These are phyloP conservation scores for Ophiothrix spiculata DNA, from an alignment of 35 echinoderm and acorn worm genomes.

Conservation along the genomic window DNA sequence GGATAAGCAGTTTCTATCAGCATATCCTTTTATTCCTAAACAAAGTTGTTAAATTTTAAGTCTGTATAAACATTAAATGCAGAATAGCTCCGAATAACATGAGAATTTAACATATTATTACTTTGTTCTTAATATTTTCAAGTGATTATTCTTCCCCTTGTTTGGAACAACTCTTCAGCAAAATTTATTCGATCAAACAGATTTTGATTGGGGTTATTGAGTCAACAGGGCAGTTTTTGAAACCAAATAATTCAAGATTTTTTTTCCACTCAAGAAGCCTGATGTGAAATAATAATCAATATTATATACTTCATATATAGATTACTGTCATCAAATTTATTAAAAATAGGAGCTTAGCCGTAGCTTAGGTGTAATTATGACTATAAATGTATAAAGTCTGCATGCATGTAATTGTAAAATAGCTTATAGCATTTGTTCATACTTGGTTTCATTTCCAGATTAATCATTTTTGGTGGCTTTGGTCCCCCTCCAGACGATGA, in stretches of 20 bases:
- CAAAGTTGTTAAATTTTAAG: neutral
- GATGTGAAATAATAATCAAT: neutral
- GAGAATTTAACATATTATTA: too few species aligned
- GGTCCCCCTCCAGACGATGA: constrained; percentile 23
- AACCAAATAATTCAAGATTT: too few species aligned
- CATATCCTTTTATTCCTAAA: neutral
- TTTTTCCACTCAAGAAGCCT: neutral
- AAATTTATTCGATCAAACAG: too few species aligned
- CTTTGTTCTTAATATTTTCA: too few species aligned
- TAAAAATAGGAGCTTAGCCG: neutral
- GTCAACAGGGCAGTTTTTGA: too few species aligned
- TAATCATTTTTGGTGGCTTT: constrained; percentile 59
- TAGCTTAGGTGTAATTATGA: neutral
- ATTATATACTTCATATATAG: neutral
- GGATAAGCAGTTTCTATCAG: too few species aligned
- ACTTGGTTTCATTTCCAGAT: neutral
- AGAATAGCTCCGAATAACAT: neutral
- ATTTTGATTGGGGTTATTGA: too few species aligned
- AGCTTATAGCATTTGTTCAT: neutral
- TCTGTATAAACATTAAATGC: neutral
- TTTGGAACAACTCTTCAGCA: too few species aligned
- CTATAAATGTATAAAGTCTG: neutral
- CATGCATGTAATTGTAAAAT: too few species aligned
- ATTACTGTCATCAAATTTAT: neutral
- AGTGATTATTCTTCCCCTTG: too few species aligned